A percentile compares a stretch with the other conserved stretches of the same genome.
Conservation (phyloP, 2,113 vertebrate species). For the Pelobates fuscus region DNA sequence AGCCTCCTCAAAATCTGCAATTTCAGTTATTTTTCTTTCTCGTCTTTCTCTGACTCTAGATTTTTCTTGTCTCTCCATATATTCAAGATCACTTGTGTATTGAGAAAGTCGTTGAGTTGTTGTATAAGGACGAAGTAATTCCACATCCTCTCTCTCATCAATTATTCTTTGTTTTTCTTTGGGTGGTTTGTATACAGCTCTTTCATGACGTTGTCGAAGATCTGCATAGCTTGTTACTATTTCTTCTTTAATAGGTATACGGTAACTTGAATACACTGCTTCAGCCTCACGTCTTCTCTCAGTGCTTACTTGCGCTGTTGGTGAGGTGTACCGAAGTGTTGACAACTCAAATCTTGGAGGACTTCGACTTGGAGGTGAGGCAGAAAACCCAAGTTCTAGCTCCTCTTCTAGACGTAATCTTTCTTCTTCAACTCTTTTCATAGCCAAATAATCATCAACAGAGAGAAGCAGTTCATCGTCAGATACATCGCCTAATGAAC, state of each 20-base stretch:
- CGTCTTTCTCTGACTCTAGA: constrained; percentile 71
- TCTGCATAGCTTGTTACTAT: constrained; percentile 84
- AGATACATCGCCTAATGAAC: constrained; percentile 89
- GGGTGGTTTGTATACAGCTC: constrained; percentile 76
- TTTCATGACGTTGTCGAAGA: constrained; percentile 85
- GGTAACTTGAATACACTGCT: constrained; percentile 81
- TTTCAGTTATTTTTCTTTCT: constrained; percentile 73
- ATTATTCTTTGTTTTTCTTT: constrained; percentile 84
- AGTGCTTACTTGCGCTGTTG: constrained; percentile 66
- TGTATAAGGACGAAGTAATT: constrained; percentile 85
- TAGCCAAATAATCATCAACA: constrained; percentile 88
- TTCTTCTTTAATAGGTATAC: constrained; percentile 86
- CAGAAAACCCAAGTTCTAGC: constrained; percentile 89
- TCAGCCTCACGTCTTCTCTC: constrained; percentile 77
- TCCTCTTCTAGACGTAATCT: constrained; percentile 91
- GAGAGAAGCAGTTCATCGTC: constrained; percentile 94
- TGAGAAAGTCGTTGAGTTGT: constrained; percentile 77
- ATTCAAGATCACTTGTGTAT: constrained; percentile 86
- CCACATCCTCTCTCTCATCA: constrained; percentile 89
- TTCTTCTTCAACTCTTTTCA: constrained; percentile 95
- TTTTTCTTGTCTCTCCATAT: constrained; percentile 86
- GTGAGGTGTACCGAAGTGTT: constrained; percentile 80
- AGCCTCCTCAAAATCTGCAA: constrained; percentile 74
- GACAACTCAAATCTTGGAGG: constrained; percentile 91
- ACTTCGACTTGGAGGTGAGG: constrained; percentile 89